Conservation (phyloP, 2,888 invertebrate species). For the Eilema caniola region DNA sequence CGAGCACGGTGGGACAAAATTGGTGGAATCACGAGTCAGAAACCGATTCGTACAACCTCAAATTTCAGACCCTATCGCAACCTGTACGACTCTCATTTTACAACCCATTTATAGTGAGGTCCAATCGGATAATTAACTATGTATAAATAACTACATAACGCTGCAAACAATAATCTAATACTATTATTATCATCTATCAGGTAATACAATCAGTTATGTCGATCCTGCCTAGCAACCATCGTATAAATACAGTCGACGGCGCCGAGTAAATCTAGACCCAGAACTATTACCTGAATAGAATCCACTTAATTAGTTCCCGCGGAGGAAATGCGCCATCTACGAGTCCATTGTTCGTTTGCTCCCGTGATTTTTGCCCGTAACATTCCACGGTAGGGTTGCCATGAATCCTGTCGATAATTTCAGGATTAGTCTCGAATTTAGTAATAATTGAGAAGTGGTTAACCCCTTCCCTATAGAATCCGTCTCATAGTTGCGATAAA, state of each 20-base stretch:
- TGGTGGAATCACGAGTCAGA: too few species aligned
- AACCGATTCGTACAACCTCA: too few species aligned
- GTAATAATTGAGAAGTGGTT: too few species aligned
- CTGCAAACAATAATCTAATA: neutral
- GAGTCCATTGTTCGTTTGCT: slow-evolving; percentile 65
- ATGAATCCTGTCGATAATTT: slow-evolving; percentile 9
- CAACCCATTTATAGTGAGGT: too few species aligned
- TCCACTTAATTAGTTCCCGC: slow-evolving; percentile 71
- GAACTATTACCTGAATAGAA: slow-evolving; percentile 64
- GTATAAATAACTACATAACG: neutral
- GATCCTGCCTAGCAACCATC: neutral
- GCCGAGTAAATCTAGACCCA: slow-evolving; percentile 37
- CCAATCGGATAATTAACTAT: neutral
- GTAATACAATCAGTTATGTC: neutral
- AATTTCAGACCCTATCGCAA: too few species aligned
- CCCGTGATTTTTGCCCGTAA: slow-evolving; percentile 61
- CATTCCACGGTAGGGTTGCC: slow-evolving; percentile 36
- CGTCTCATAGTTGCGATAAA: too few species aligned
- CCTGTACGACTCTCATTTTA: too few species aligned
- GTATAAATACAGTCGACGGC: neutral
- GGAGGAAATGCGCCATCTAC: slow-evolving; percentile 64
- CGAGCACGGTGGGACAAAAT: too few species aligned
- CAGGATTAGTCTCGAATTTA: too few species aligned
- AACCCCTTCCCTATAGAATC: too few species aligned
- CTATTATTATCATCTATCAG: neutral